Conservation (phyloP, 2,113 vertebrate genomes). For the Pampusana beccarii region DNA sequence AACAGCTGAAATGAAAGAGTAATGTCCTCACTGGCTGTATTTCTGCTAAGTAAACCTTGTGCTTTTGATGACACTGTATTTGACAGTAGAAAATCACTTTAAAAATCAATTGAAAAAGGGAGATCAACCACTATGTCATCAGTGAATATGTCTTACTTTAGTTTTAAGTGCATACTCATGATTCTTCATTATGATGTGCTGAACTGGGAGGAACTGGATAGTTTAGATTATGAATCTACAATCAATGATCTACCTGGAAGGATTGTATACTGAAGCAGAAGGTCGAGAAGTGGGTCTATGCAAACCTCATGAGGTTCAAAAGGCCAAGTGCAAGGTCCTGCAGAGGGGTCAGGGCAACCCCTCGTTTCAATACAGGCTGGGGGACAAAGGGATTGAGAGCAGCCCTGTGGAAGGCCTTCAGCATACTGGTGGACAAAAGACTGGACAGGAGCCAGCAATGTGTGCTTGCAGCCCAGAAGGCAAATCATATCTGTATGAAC, state of each 20-base stretch:
- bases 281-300: too few relatives aligned
- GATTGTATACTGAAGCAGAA: not conserved
- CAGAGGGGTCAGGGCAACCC: too few relatives aligned
- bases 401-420: too few relatives aligned
- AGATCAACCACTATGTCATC: not conserved
- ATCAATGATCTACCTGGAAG: not conserved
- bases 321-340: too few relatives aligned
- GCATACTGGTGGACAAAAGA: too few relatives aligned
- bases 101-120: not conserved
- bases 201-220: not conserved
- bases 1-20: not conserved
- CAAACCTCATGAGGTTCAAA: too few relatives aligned
- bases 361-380: too few relatives aligned
- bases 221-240: not conserved
- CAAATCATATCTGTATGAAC: too few relatives aligned
- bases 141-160: not conserved
- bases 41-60: not conserved
- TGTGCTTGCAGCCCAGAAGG: too few relatives aligned
- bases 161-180: not conserved
- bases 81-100: not conserved
- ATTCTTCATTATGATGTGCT: not conserved
- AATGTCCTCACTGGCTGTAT: not conserved
- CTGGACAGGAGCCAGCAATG: too few relatives aligned
- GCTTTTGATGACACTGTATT: not conserved
- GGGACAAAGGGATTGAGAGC: too few relatives aligned